Evolutionary conservation across 2,888 invertebrate species (phyloP).

Genomic region (Priocnemis perturbator): DNA sequence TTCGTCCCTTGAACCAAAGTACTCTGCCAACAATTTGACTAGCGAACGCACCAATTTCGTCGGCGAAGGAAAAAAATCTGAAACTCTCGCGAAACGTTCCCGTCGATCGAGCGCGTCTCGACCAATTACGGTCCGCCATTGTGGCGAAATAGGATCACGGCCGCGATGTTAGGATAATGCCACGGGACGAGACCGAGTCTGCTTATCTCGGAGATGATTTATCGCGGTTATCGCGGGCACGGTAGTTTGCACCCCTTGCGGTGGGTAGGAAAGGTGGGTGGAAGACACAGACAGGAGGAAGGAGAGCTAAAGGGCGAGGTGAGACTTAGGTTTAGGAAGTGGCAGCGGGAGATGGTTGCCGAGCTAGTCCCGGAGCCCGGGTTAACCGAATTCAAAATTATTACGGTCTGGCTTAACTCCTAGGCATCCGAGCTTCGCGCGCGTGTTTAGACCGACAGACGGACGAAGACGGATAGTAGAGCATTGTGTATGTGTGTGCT

Average conservation of each 20-base stretch:
- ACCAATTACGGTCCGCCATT: neutral
- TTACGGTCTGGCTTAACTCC: slow-evolving; percentile 54
- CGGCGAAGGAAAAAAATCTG: too few relatives aligned
- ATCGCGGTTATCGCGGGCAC: slow-evolving; percentile 47
- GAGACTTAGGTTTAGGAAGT: slow-evolving; percentile 33
- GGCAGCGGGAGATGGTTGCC: slow-evolving; percentile 30
- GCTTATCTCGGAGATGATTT: slow-evolving; percentile 53
- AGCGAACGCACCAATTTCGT: too few relatives aligned
- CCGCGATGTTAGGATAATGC: slow-evolving; percentile 32
- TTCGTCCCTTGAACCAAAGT: too few relatives aligned
- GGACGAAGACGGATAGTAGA: slow-evolving; percentile 4
- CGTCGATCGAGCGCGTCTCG: too few relatives aligned
- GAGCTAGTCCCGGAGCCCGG: slow-evolving; percentile 41
- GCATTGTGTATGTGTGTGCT: neutral
- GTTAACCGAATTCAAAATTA: slow-evolving; percentile 62
- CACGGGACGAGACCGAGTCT: slow-evolving; percentile 35
- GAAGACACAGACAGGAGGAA: slow-evolving; percentile 16
- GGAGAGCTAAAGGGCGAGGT: slow-evolving; percentile 19
- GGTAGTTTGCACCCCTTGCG: slow-evolving; percentile 42
- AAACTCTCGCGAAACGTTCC: too few relatives aligned
- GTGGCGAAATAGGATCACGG: slow-evolving; percentile 24
- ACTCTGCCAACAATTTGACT: too few relatives aligned
- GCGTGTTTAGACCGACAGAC: slow-evolving; percentile 18
- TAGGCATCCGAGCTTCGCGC: slow-evolving; percentile 27
- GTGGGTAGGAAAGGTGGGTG: slow-evolving; percentile 26